Conservation (phyloP, 2,797 vertebrate genomes). For the Gallinago stenura region DNA sequence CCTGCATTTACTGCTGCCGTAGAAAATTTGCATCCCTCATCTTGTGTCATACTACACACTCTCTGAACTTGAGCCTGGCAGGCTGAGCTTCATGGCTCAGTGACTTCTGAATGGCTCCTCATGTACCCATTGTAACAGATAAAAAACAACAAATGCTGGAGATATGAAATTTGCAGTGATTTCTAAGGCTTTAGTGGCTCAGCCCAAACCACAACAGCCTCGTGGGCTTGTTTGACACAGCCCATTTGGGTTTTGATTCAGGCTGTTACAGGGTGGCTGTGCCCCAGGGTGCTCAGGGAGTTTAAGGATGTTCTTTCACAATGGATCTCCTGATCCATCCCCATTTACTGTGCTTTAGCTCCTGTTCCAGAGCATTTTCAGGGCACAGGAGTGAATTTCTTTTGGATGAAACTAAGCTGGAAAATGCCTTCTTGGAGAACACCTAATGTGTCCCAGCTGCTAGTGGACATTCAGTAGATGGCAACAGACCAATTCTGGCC, state of each 20-base stretch:
- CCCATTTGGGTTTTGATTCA: neutral
- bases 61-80: neutral
- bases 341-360: neutral
- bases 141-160: neutral
- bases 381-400: neutral
- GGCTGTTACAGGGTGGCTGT: neutral
- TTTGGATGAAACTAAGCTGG: neutral
- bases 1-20: neutral
- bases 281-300: accelerated
- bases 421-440: neutral
- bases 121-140: neutral
- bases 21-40: neutral
- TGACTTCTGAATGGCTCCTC: neutral
- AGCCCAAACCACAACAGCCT: neutral
- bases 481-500: neutral
- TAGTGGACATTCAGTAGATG: neutral
- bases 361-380: neutral
- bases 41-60: neutral
- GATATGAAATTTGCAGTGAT: neutral
- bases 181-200: neutral
- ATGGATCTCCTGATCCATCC: neutral
- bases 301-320: neutral
- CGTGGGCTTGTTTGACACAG: neutral
- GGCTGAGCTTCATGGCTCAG: neutral
- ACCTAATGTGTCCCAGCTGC: neutral